Evolutionary conservation across 1,140 invertebrate species (phyloP).

Genomic region (Cryptotermes secundus): DNA sequence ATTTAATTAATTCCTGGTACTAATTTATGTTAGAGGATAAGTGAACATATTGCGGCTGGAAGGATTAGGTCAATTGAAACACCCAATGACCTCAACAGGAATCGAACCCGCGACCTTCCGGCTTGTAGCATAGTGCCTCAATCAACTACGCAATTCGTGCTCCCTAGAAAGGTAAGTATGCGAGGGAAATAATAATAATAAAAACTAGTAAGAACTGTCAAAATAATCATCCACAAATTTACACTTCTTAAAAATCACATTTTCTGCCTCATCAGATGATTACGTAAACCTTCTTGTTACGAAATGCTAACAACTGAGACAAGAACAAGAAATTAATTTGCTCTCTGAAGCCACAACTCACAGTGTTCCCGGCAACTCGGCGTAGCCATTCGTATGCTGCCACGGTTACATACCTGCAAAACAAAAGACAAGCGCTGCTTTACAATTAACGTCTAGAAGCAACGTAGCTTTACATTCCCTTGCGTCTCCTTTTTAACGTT

Average conservation of each 20-base stretch:
- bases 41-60: no score
- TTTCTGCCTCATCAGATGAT: neutral
- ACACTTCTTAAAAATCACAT: neutral
- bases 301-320: neutral
- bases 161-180: no score
- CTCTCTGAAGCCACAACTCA: neutral
- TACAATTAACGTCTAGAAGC: neutral
- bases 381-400: neutral
- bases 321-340: no score
- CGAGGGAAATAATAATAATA: no score
- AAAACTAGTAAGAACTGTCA: no score
- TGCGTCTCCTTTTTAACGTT: neutral
- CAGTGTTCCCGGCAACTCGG: neutral
- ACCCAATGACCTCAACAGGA: no score
- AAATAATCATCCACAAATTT: neutral
- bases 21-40: no score
- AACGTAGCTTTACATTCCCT: neutral
- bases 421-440: neutral
- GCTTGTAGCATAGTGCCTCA: no score
- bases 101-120: no score
- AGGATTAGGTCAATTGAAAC: no score
- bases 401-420: slow-evolving; percentile 6
- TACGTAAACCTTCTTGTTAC: neutral
- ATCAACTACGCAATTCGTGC: no score
- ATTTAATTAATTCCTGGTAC: no score